Evolutionary conservation across 2,113 vertebrate species (phyloP).

Genomic region (Catharus minimus): DNA sequence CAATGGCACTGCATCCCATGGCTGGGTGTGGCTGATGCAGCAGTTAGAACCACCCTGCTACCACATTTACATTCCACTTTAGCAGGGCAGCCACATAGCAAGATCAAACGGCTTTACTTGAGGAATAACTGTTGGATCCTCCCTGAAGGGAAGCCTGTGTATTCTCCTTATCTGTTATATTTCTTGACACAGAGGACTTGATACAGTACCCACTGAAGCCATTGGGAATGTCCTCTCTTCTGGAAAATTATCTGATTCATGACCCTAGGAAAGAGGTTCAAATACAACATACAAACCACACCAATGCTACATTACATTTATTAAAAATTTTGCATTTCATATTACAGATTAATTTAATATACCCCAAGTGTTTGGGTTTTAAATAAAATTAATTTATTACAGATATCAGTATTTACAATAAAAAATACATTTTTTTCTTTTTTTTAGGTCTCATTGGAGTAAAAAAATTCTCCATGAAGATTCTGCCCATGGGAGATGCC

Average conservation of each 20-base stretch:
- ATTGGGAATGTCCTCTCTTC: neutral
- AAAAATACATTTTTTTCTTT: neutral
- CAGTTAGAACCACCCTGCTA: neutral
- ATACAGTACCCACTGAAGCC: neutral
- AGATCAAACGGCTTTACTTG: neutral
- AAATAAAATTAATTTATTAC: constrained; percentile 44
- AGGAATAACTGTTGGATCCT: neutral
- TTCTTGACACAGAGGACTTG: neutral
- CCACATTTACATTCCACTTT: neutral
- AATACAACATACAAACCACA: neutral
- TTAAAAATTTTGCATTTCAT: constrained; percentile 7
- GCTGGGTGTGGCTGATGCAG: neutral
- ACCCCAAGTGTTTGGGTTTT: neutral
- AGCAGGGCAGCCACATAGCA: neutral
- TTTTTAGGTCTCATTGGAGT: neutral
- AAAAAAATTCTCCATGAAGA: neutral
- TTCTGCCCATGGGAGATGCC: neutral
- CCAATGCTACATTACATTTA: neutral
- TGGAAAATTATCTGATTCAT: neutral
- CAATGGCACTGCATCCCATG: neutral
- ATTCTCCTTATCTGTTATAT: neutral
- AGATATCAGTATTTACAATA: constrained; percentile 45
- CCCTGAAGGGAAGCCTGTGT: neutral
- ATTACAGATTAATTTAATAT: constrained; percentile 21
- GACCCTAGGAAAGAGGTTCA: neutral